A percentile compares a stretch with the other conserved stretches of the same genome.
Evolutionary conservation across 2,797 vertebrate species (phyloP).

Genomic region (Bucorvus abyssinicus): DNA sequence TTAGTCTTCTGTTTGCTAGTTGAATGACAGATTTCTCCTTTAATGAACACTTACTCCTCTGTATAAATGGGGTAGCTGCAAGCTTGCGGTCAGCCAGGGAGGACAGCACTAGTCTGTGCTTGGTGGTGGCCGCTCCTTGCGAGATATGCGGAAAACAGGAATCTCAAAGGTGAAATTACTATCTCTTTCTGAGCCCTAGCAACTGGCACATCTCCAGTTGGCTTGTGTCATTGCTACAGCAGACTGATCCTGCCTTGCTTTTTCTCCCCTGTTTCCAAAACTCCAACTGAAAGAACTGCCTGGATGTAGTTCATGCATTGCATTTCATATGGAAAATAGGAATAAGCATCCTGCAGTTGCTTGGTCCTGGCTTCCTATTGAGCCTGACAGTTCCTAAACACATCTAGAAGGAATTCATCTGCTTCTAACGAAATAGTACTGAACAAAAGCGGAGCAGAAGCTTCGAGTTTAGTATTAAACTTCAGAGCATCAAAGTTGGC

Average conservation of each 20-base stretch:
- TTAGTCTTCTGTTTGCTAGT: not conserved
- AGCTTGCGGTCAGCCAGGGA: not conserved
- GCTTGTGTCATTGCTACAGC: not conserved
- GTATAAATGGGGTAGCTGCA: not conserved
- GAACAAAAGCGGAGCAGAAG: not conserved
- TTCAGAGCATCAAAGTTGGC: not conserved
- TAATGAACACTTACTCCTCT: not conserved
- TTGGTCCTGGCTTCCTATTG: not conserved
- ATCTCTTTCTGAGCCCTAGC: not conserved
- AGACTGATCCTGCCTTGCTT: not conserved
- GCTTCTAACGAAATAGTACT: not conserved
- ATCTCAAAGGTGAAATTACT: not conserved
- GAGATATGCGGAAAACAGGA: not conserved
- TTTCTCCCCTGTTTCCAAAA: not conserved
- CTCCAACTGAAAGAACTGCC: not conserved
- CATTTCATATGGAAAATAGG: not conserved
- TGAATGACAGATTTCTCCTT: not conserved
- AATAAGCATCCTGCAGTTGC: not conserved
- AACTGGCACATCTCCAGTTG: not conserved
- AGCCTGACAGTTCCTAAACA: not conserved
- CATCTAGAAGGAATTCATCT: not conserved
- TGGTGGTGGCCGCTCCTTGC: not conserved
- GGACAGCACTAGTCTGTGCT: not conserved
- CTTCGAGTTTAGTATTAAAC: not conserved
- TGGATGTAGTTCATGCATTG: not conserved